phyloP scores from a whole-genome alignment of 1,140 invertebrate species.

The Neodiprion lecontei region DNA sequence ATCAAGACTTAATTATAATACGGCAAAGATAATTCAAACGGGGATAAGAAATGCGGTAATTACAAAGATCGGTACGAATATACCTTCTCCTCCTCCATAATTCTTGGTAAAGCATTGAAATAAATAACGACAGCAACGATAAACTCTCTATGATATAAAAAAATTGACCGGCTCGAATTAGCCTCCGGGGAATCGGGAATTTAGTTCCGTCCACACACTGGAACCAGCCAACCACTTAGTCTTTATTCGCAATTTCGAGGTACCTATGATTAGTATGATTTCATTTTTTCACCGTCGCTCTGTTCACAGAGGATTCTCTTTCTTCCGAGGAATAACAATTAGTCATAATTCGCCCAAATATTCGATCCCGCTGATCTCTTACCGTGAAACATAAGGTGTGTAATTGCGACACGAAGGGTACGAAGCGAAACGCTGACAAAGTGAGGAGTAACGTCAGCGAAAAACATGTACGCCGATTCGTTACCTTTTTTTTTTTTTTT shows the following conservation, averaged over 20 bases:
- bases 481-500: not conserved
- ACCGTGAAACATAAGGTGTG: not conserved
- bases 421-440: not conserved
- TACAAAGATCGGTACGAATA: not conserved
- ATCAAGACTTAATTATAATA: no score
- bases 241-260: no score
- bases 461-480: not conserved
- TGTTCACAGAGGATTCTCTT: slow-evolving; percentile 3
- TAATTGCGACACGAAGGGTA: not conserved
- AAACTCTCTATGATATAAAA: no score
- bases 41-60: not conserved
- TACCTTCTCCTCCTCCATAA: no score
- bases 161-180: no score
- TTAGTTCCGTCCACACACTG: no score
- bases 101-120: no score
- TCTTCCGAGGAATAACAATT: slow-evolving; percentile 11
- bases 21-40: not conserved
- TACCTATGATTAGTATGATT: no score
- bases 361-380: slow-evolving; percentile 25
- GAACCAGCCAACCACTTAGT: no score
- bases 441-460: not conserved
- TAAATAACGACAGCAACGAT: no score
- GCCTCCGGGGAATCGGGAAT: no score
- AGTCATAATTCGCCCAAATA: not conserved
- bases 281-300: not conserved